These are phyloP conservation scores for Brachypodius melanocephalos DNA, from an alignment of 2,113 vertebrate genomes.

Conservation along the genomic window DNA sequence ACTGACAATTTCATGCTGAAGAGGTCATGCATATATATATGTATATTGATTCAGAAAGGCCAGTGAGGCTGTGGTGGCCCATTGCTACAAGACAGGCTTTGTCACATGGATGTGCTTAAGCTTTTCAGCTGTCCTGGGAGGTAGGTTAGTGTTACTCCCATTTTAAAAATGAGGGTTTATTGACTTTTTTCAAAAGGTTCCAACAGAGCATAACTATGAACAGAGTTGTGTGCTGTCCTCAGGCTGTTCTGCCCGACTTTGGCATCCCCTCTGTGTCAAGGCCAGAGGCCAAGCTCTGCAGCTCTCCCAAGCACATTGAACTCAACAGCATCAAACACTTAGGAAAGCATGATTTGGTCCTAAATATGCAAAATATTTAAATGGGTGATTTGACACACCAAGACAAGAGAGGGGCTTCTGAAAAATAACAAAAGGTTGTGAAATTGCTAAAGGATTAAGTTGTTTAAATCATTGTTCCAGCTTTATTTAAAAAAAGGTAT, in stretches of 20 bases:
- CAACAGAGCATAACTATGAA: neutral
- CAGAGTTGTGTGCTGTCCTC: neutral
- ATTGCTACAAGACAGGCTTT: neutral
- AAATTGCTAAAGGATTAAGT: conserved; percentile 54
- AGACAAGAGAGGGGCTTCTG: conserved; percentile 1
- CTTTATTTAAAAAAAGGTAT: conserved; percentile 56
- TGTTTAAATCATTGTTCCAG: conserved; percentile 51
- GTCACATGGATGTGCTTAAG: neutral
- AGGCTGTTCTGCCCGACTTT: neutral
- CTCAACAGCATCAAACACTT: neutral
- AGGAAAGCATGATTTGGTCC: neutral
- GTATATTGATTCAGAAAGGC: neutral
- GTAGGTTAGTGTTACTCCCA: neutral
- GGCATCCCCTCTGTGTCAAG: neutral
- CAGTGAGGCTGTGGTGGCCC: neutral
- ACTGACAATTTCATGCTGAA: neutral
- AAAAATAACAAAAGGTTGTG: conserved; percentile 47
- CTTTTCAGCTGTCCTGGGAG: neutral
- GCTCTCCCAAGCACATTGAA: neutral
- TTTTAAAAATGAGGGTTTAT: neutral
- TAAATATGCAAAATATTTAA: conserved; percentile 11
- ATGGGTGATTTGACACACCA: neutral
- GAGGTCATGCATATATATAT: neutral
- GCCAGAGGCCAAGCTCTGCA: neutral
- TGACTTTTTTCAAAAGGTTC: neutral